These are phyloP conservation scores for Psilopsiagon aurifrons DNA, from an alignment of 2,113 vertebrate genomes.

Conservation along the genomic window DNA sequence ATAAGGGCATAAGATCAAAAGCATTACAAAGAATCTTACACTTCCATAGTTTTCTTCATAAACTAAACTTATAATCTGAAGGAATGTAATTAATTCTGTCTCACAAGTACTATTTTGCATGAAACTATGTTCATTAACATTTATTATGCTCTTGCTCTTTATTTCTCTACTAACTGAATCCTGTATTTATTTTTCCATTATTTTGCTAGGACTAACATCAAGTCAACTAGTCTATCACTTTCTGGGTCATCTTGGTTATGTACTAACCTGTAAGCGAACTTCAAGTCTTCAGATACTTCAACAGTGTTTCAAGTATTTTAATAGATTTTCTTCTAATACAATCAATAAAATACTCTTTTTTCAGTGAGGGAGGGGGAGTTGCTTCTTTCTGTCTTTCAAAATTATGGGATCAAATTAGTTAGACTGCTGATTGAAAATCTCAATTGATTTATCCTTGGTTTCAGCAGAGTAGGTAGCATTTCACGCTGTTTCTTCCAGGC, in stretches of 20 bases:
- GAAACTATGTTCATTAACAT: background rate
- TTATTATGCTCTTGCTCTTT: background rate
- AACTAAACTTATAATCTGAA: background rate
- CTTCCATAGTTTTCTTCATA: background rate
- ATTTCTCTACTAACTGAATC: background rate
- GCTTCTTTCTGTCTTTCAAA: background rate
- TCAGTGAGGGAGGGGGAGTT: background rate
- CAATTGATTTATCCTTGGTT: background rate
- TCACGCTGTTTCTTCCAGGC: background rate
- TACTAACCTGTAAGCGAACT: background rate
- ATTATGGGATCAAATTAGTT: background rate
- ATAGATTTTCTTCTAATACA: background rate
- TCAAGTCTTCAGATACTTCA: background rate
- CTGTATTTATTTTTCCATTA: background rate
- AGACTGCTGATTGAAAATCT: background rate
- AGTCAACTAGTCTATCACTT: background rate
- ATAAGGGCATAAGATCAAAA: background rate
- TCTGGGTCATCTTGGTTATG: background rate
- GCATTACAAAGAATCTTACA: background rate
- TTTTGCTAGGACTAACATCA: background rate
- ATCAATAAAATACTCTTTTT: background rate
- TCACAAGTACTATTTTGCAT: background rate
- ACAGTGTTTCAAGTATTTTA: background rate
- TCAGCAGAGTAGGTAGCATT: background rate
- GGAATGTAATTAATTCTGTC: background rate